phyloP scores from a whole-genome alignment of 1,140 invertebrate species.

The Ctenoplectra terminalis region DNA sequence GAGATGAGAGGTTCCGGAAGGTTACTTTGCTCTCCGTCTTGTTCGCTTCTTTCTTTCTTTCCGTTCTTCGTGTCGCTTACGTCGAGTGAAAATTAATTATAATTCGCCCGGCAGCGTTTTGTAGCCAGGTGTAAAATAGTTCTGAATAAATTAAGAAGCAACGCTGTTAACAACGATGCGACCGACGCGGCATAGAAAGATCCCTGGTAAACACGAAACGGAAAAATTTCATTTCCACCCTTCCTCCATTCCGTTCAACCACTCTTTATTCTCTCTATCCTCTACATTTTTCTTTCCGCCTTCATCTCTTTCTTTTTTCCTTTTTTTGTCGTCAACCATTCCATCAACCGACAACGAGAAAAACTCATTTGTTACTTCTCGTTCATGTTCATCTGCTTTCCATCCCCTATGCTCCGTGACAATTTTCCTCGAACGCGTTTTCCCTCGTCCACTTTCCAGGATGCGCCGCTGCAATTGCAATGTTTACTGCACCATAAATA shows the following conservation, averaged over 20 bases:
- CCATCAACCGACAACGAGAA: background rate
- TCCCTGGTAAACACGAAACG: background rate
- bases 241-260: background rate
- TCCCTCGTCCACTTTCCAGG: background rate
- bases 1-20: background rate
- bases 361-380: background rate
- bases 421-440: background rate
- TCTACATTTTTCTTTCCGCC: background rate
- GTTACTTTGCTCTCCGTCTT: background rate
- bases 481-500: conserved; percentile 46
- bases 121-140: background rate
- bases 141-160: conserved; percentile 9
- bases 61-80: too few relatives aligned
- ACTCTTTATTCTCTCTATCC: background rate
- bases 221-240: conserved; percentile 7
- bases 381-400: background rate
- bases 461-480: conserved; percentile 15
- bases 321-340: background rate
- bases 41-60: background rate
- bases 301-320: background rate
- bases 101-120: background rate
- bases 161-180: background rate
- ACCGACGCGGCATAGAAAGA: background rate
- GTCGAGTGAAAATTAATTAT: conserved; percentile 17
- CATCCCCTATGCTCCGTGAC: background rate